phyloP scores from a whole-genome alignment of 2,888 invertebrate genomes.

The Drosophila macrospina region DNA sequence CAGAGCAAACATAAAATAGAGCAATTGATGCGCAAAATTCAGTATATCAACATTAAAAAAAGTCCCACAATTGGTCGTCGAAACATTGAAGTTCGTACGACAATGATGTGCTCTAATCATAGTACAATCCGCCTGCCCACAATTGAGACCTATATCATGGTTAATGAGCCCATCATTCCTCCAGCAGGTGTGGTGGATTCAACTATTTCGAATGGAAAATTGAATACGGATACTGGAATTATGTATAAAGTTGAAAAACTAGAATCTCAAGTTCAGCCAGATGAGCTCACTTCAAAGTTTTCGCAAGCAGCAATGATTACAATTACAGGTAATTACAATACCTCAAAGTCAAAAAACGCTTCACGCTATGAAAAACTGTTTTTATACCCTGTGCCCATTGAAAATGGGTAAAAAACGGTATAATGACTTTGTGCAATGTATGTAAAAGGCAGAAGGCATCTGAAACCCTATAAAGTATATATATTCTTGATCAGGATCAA shows the following conservation, averaged over 20 bases:
- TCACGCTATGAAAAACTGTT: too few species aligned
- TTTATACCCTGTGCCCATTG: too few species aligned
- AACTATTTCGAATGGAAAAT: constrained; percentile 2
- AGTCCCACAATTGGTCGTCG: constrained; percentile 98
- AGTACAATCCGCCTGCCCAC: constrained; percentile 83
- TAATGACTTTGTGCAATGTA: too few species aligned
- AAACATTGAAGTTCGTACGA: constrained; percentile 87
- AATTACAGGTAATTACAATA: constrained; percentile 47
- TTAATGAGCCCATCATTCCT: constrained; percentile 76
- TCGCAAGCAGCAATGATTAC: constrained; percentile 38
- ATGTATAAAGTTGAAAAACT: constrained; percentile 26
- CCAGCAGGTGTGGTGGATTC: constrained; percentile 29
- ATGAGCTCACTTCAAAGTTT: constrained; percentile 15
- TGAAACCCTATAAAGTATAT: too few species aligned
- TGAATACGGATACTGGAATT: constrained; percentile 12
- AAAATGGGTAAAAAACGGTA: too few species aligned
- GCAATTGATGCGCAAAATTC: constrained; percentile 92
- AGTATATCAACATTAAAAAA: constrained; percentile 95
- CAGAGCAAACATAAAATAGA: constrained; percentile 96
- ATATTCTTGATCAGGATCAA: too few species aligned
- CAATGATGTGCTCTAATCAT: constrained; percentile 84
- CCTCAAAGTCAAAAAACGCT: too few species aligned
- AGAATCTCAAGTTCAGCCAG: constrained; percentile 20
- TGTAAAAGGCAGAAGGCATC: too few species aligned
- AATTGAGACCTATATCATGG: constrained; percentile 85